A percentile compares a stretch with the other conserved stretches of the same genome.
Evolutionary conservation across 2,113 vertebrate genomes (phyloP).

Genomic region (Carollia perspicillata): DNA sequence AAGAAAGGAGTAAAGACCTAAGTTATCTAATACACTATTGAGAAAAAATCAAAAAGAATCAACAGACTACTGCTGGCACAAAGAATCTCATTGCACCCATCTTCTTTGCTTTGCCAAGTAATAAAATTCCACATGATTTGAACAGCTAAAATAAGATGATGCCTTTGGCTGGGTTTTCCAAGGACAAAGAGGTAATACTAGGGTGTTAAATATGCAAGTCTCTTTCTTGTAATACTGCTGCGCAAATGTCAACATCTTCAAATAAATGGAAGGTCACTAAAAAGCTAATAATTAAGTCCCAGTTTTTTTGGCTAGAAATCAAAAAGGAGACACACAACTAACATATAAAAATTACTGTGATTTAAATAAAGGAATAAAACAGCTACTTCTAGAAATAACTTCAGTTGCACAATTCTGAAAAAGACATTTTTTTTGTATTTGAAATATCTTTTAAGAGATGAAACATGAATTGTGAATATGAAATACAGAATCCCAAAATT

Average conservation of each 20-base stretch:
- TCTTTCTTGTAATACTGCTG: background rate
- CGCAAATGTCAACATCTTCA: conserved; percentile 34
- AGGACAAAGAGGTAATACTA: background rate
- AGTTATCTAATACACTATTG: background rate
- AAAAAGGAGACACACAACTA: background rate
- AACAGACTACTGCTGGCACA: background rate
- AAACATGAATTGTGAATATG: background rate
- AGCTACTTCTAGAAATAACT: background rate
- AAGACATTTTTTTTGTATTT: background rate
- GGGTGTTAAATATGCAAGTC: background rate
- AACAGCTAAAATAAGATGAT: background rate
- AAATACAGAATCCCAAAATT: background rate
- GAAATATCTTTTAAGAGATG: background rate
- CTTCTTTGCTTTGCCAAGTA: background rate
- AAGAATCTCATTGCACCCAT: background rate
- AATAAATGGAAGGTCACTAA: background rate
- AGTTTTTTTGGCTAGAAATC: conserved; percentile 19
- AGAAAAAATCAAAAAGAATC: background rate
- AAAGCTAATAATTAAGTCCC: conserved; percentile 21
- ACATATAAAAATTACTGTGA: background rate
- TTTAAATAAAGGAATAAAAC: conserved; percentile 5
- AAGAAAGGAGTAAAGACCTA: background rate
- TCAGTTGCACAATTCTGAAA: background rate
- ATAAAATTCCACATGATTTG: background rate
- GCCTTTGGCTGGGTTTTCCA: background rate